A percentile compares a stretch with the other conserved stretches of the same genome.
These are phyloP conservation scores for Pachliopta kotzebuea DNA, from an alignment of 2,888 invertebrate genomes.

Conservation along the genomic window DNA sequence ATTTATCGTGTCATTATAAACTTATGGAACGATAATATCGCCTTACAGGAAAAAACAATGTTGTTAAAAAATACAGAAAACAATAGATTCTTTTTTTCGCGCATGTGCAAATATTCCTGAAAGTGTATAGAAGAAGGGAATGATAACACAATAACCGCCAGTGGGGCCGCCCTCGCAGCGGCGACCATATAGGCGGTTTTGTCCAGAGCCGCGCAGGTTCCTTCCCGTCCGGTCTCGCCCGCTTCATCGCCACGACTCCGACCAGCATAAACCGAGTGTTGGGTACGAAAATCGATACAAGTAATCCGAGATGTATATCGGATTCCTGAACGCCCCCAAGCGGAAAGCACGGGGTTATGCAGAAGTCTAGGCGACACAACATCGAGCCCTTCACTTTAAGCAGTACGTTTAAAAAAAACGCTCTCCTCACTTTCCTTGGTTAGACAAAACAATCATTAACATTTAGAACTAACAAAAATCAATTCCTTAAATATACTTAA, in stretches of 20 bases:
- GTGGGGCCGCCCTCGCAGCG: constrained; percentile 70
- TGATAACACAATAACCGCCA: constrained; percentile 80
- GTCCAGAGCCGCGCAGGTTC: constrained; percentile 39
- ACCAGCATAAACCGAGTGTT: constrained; percentile 52
- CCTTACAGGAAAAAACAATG: no score
- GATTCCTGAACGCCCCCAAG: constrained; percentile 63
- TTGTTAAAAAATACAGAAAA: background rate
- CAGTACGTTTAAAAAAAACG: background rate
- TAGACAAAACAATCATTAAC: background rate
- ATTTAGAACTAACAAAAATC: background rate
- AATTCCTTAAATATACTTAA: background rate
- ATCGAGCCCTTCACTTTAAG: constrained; percentile 27
- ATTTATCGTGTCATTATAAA: no score
- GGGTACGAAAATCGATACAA: constrained; percentile 61
- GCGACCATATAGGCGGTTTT: constrained; percentile 62
- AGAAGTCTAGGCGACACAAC: constrained; percentile 32
- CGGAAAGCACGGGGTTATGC: constrained; percentile 53
- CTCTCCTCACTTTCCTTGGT: background rate
- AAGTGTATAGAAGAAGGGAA: constrained; percentile 50
- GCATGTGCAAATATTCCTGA: constrained; percentile 2
- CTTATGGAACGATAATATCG: no score
- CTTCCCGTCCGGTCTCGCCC: constrained; percentile 50
- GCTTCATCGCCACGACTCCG: constrained; percentile 63
- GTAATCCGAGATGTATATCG: constrained; percentile 61
- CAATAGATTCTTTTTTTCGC: background rate